These are phyloP conservation scores for Aporophyla lueneburgensis DNA, from an alignment of 2,888 invertebrate genomes.

Conservation along the genomic window DNA sequence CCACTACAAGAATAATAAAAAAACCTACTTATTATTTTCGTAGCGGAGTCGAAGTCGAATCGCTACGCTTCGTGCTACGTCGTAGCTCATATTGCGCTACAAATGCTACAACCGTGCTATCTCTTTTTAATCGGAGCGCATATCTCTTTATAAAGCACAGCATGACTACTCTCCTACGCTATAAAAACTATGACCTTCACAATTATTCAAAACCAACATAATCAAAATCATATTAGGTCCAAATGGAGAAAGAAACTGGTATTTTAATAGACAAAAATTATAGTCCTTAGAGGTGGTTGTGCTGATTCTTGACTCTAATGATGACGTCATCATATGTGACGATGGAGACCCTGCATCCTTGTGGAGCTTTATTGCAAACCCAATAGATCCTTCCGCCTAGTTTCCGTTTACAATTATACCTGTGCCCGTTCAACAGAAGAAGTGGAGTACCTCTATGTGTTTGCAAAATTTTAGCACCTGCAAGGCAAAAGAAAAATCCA, in stretches of 20 bases:
- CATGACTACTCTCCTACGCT: background rate
- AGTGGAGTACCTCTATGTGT: slow-evolving; percentile 64
- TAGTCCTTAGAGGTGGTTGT: slow-evolving; percentile 61
- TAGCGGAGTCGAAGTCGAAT: background rate
- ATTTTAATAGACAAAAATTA: background rate
- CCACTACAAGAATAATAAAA: background rate
- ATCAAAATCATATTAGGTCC: background rate
- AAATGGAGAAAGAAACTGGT: background rate
- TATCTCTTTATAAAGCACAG: background rate
- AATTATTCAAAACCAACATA: no score
- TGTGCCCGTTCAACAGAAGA: slow-evolving; percentile 51
- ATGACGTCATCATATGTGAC: slow-evolving; percentile 70
- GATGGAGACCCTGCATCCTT: slow-evolving; percentile 72
- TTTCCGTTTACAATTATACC: slow-evolving; percentile 57
- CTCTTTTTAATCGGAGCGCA: background rate
- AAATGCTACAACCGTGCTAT: background rate
- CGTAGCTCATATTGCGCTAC: slow-evolving; percentile 13
- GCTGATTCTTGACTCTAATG: slow-evolving; percentile 64
- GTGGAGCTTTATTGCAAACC: slow-evolving; percentile 65
- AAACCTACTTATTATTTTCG: background rate
- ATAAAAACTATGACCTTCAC: no score
- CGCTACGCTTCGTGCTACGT: slow-evolving; percentile 3
- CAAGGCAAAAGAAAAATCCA: slow-evolving; percentile 24
- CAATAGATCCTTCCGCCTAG: slow-evolving; percentile 58
- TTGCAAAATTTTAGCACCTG: slow-evolving; percentile 50